Evolutionary conservation across 2,888 invertebrate genomes (phyloP).

Genomic region (Lottia scabra): DNA sequence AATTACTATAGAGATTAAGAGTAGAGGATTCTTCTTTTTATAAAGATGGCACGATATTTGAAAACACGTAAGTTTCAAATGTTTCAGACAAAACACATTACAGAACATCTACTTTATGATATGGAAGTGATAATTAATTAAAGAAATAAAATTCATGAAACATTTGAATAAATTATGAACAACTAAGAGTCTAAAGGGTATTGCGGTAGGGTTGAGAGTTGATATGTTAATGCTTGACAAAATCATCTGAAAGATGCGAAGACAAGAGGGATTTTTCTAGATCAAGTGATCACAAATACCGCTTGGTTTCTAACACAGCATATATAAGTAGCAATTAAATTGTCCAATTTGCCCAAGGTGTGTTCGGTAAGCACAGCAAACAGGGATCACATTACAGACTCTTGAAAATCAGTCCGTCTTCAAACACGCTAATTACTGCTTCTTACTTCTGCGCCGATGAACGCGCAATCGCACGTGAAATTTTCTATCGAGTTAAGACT

Average conservation of each 20-base stretch:
- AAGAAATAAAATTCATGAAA: too few relatives aligned
- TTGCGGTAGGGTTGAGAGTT: too few relatives aligned
- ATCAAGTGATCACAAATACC: not conserved
- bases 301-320: not conserved
- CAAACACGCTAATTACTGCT: slow-evolving; percentile 13
- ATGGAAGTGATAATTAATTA: too few relatives aligned
- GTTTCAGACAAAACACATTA: too few relatives aligned
- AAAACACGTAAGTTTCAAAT: too few relatives aligned
- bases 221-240: not conserved
- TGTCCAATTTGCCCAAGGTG: not conserved
- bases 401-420: slow-evolving; percentile 9
- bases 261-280: not conserved
- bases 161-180: too few relatives aligned
- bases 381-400: slow-evolving; percentile 14
- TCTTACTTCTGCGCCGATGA: slow-evolving; percentile 19
- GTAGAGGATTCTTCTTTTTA: too few relatives aligned
- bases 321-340: not conserved
- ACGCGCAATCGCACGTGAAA: slow-evolving; percentile 15
- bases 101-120: too few relatives aligned
- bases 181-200: too few relatives aligned
- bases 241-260: not conserved
- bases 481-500: slow-evolving; percentile 6
- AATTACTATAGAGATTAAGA: too few relatives aligned
- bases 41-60: too few relatives aligned
- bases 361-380: not conserved